Percentiles rank a stretch among this genome's conserved stretches.
Conservation (phyloP, 2,888 invertebrate genomes). For the Heliconius hortense region DNA sequence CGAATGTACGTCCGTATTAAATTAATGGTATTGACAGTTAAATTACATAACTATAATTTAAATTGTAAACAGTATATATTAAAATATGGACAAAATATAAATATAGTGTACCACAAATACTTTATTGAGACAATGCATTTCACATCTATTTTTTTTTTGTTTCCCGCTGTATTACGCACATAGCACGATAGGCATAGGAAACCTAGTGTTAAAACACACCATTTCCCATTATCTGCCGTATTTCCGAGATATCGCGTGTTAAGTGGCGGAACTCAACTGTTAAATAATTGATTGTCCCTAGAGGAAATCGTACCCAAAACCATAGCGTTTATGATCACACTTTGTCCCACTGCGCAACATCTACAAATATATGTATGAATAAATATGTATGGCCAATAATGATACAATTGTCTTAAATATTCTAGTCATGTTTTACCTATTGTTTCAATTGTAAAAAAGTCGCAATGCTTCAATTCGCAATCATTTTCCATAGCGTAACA, state of each 20-base stretch:
- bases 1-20: too few species aligned
- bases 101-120: not conserved
- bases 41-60: not conserved
- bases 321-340: too few species aligned
- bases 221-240: too few species aligned
- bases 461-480: conserved; percentile 6
- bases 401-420: conserved; percentile 5
- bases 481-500: not conserved
- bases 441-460: conserved; percentile 2
- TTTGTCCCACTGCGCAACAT: too few species aligned
- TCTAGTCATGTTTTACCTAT: not conserved
- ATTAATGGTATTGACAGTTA: too few species aligned
- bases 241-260: too few species aligned
- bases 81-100: not conserved
- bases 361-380: not conserved
- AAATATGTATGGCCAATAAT: not conserved
- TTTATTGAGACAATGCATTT: not conserved
- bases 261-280: too few species aligned
- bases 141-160: not conserved
- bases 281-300: too few species aligned
- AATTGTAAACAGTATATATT: not conserved
- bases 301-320: too few species aligned
- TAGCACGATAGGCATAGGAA: too few species aligned
- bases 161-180: too few species aligned
- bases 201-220: too few species aligned